Evolutionary conservation across 92 coral and sea anemone species (phyloP).

Genomic region (Zoanthus sociatus): DNA sequence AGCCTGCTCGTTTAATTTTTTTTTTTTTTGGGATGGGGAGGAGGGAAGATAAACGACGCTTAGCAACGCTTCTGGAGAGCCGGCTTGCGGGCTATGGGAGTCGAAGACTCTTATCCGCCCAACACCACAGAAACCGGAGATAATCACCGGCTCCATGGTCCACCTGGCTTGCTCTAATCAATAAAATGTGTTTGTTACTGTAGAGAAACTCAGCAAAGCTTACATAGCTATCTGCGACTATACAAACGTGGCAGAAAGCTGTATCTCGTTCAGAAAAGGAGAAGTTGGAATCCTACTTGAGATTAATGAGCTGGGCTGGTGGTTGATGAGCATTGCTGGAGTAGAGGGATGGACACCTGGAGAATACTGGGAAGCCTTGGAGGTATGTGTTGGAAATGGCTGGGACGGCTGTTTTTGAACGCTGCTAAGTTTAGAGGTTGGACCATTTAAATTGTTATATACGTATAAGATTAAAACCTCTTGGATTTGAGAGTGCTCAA

Average conservation of each 20-base stretch:
- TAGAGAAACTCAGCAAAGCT: constrained; percentile 53
- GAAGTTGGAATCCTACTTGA: constrained; percentile 73
- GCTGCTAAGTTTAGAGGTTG: constrained; percentile 65
- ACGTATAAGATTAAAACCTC: not conserved
- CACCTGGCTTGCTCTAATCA: no score
- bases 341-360: constrained; percentile 84
- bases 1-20: no score
- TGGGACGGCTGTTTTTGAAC: not conserved
- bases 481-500: constrained; percentile 40
- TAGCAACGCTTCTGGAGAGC: no score
- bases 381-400: constrained; percentile 40
- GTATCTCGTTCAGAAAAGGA: constrained; percentile 70
- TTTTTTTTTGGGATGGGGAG: no score
- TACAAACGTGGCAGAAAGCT: constrained; percentile 62
- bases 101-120: no score
- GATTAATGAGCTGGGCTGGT: constrained; percentile 69
- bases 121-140: no score
- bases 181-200: not conserved
- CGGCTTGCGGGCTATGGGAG: no score
- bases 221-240: constrained; percentile 69
- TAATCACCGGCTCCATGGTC: no score
- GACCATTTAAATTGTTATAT: constrained; percentile 52
- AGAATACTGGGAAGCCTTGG: constrained; percentile 65
- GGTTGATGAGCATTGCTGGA: constrained; percentile 80
- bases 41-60: no score